A percentile compares a stretch with the other conserved stretches of the same genome.
phyloP scores from a whole-genome alignment of 2,797 vertebrate genomes.

The Sebastes taczanowskii region DNA sequence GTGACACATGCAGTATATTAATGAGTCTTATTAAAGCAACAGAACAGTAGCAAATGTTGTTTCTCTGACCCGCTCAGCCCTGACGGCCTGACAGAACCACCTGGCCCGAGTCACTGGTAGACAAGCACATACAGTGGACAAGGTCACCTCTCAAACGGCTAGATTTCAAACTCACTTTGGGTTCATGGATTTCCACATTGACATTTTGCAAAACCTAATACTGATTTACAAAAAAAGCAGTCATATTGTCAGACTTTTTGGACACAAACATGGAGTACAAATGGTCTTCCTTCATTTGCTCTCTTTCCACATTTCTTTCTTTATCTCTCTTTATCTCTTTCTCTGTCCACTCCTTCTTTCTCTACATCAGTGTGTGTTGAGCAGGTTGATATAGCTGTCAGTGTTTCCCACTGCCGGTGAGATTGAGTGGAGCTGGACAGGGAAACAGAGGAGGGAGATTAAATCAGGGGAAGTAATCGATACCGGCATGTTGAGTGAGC shows the following conservation, averaged over 20 bases:
- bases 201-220: conserved; percentile 2
- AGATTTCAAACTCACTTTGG: conserved; percentile 26
- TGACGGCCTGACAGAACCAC: conserved; percentile 69
- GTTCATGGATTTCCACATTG: background rate
- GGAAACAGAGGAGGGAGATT: conserved; percentile 69
- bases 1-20: conserved; percentile 74
- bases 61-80: conserved; percentile 56
- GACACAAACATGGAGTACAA: background rate
- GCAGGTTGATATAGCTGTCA: conserved; percentile 61
- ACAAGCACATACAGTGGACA: conserved; percentile 45
- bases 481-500: conserved; percentile 58
- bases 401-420: conserved; percentile 33
- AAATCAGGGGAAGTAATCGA: conserved; percentile 72
- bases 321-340: background rate
- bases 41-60: conserved; percentile 62
- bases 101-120: conserved; percentile 58
- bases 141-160: conserved; percentile 59
- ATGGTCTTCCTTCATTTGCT: background rate
- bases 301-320: background rate
- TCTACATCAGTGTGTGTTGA: conserved; percentile 8
- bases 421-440: conserved; percentile 58
- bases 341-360: background rate
- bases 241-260: background rate
- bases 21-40: conserved; percentile 74
- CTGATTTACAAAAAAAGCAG: background rate